phyloP scores from a whole-genome alignment of 1,140 invertebrate species.

The Macrostomum lignano region DNA sequence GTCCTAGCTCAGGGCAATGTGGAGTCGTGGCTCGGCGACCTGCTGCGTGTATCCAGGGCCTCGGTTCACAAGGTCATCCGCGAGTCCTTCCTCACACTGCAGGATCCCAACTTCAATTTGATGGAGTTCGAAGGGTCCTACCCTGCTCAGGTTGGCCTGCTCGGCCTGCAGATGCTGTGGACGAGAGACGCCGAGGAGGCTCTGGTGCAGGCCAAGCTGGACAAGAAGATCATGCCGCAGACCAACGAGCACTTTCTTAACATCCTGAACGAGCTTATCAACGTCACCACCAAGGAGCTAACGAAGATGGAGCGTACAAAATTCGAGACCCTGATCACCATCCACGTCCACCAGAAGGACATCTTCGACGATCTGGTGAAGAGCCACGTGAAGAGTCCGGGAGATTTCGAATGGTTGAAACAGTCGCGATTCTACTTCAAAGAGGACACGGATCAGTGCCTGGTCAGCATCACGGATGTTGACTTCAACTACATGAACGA shows the following conservation, averaged over 20 bases:
- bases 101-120: constrained; percentile 55
- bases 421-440: constrained; percentile 74
- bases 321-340: constrained; percentile 69
- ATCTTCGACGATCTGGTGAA: constrained; percentile 60
- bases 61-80: constrained; percentile 72
- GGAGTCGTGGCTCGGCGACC: constrained; percentile 65
- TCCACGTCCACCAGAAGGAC: constrained; percentile 68
- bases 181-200: constrained; percentile 57
- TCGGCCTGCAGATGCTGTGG: constrained; percentile 33
- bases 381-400: constrained; percentile 20
- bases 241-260: constrained; percentile 68
- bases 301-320: constrained; percentile 56
- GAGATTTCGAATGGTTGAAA: constrained; percentile 72
- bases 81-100: constrained; percentile 46
- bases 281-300: constrained; percentile 60
- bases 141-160: constrained; percentile 36
- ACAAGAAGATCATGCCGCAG: constrained; percentile 63
- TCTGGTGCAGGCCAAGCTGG: constrained; percentile 46
- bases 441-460: constrained; percentile 57
- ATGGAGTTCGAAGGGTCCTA: constrained; percentile 61
- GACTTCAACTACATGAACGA: constrained; percentile 71
- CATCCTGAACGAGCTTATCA: constrained; percentile 57
- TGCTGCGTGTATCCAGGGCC: constrained; percentile 53
- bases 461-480: constrained; percentile 61
- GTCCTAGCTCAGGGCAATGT: constrained; percentile 71